Evolutionary conservation across 2,888 invertebrate species (phyloP).

Genomic region (Andrena bucephala): DNA sequence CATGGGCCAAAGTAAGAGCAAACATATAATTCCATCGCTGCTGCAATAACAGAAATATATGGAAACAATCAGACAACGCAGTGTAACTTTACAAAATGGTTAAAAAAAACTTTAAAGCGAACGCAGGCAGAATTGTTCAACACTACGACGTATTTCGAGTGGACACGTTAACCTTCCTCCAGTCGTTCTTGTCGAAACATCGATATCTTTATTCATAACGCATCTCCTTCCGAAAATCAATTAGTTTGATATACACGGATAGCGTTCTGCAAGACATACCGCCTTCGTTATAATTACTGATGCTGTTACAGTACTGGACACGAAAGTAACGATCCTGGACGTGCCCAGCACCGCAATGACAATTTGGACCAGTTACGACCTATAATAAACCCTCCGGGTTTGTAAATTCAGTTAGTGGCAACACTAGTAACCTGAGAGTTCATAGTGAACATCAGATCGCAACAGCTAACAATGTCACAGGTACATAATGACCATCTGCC

Average conservation of each 20-base stretch:
- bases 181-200: slow-evolving; percentile 12
- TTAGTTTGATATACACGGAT: background rate
- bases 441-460: background rate
- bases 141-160: background rate
- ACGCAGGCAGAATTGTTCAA: background rate
- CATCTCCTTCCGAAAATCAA: background rate
- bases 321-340: background rate
- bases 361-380: background rate
- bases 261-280: background rate
- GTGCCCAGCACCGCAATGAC: background rate
- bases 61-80: background rate
- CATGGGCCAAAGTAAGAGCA: background rate
- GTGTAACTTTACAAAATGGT: background rate
- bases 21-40: background rate
- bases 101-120: background rate
- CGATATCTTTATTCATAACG: slow-evolving; percentile 2
- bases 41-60: background rate
- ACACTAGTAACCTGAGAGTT: background rate
- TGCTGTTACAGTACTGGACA: background rate
- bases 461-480: too few relatives aligned
- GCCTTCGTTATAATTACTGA: background rate
- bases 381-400: background rate
- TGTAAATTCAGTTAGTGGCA: background rate
- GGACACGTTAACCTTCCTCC: background rate
- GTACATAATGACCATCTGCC: background rate